A percentile compares a stretch with the other conserved stretches of the same genome.
phyloP scores from a whole-genome alignment of 2,797 vertebrate species.

The Acanthis flammea region DNA sequence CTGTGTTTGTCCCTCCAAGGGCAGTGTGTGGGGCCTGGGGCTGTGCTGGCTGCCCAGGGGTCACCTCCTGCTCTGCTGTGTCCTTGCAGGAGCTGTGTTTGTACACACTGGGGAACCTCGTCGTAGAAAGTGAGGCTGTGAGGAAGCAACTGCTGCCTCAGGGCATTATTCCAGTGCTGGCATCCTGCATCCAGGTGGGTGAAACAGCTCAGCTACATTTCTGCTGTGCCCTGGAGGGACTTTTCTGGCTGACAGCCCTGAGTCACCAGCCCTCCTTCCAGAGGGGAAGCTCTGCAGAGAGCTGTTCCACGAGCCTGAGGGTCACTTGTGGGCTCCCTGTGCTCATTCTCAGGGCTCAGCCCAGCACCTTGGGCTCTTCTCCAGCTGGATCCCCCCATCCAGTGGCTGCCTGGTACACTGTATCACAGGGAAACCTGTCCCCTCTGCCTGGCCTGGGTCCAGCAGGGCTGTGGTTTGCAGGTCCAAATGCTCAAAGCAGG shows the following conservation, averaged over 20 bases:
- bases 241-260: background rate
- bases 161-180: conserved; percentile 87
- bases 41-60: background rate
- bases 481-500: background rate
- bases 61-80: background rate
- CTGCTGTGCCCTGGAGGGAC: background rate
- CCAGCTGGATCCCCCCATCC: background rate
- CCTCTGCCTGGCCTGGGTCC: background rate
- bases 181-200: conserved; percentile 86
- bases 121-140: conserved; percentile 82
- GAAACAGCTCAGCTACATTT: background rate
- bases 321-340: background rate
- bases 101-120: conserved; percentile 92
- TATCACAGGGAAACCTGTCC: background rate
- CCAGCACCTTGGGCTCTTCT: background rate
- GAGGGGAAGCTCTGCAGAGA: background rate
- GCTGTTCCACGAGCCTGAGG: fast-evolving
- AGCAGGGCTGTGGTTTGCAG: background rate
- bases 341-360: background rate
- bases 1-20: background rate
- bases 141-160: conserved; percentile 89
- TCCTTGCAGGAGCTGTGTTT: conserved; percentile 89
- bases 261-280: background rate
- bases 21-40: background rate
- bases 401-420: background rate